phyloP scores from a whole-genome alignment of 2,888 invertebrate genomes.

The Automeris io region DNA sequence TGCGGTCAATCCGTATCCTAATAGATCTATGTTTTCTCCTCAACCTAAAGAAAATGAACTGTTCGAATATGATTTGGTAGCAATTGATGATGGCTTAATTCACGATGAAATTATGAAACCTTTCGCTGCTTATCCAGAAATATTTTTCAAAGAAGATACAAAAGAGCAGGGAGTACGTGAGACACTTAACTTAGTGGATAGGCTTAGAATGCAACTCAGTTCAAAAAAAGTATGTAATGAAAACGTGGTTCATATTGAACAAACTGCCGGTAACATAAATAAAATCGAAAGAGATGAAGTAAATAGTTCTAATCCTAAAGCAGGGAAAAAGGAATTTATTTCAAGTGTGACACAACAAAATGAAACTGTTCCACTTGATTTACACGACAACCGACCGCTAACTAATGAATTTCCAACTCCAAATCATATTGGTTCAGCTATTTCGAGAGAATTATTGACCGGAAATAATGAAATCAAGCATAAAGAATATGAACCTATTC shows the following conservation, averaged over 20 bases:
- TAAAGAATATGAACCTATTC: slow-evolving; percentile 35
- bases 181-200: slow-evolving; percentile 89
- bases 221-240: slow-evolving; percentile 79
- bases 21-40: slow-evolving; percentile 84
- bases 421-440: slow-evolving; percentile 29
- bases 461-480: slow-evolving; percentile 24
- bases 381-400: slow-evolving; percentile 21
- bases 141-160: slow-evolving; percentile 85
- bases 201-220: slow-evolving; percentile 84
- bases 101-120: slow-evolving; percentile 80
- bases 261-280: slow-evolving; percentile 28
- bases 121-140: slow-evolving; percentile 80
- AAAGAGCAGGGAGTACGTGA: slow-evolving; percentile 88
- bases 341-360: slow-evolving; percentile 22
- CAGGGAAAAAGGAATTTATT: slow-evolving; percentile 38
- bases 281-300: slow-evolving; percentile 36
- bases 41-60: slow-evolving; percentile 80
- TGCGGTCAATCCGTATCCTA: slow-evolving; percentile 57
- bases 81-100: slow-evolving; percentile 81
- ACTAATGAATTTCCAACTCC: slow-evolving; percentile 24
- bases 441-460: slow-evolving; percentile 21
- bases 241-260: slow-evolving; percentile 56
- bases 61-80: slow-evolving; percentile 80
- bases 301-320: slow-evolving; percentile 23
- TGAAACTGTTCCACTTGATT: slow-evolving; percentile 23